Base-by-base conservation (phyloP, 2,113 vertebrate genomes). In the Barbus barbus region DNA sequence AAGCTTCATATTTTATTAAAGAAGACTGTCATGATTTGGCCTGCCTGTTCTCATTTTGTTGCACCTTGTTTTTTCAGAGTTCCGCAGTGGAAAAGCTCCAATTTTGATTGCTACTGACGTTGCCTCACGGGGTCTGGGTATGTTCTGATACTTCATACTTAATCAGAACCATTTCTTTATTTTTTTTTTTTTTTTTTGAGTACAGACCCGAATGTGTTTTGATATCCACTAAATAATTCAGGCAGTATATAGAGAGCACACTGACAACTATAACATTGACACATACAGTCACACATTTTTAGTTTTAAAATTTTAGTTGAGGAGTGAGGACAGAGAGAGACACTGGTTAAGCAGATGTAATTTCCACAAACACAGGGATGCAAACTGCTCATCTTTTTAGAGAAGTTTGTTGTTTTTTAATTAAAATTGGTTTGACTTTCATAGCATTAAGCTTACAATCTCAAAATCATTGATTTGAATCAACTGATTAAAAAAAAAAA, bases 81-180 rank as follows among this genome's bases (percentile, higher is more conserved):
- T 99, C 90, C 96, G 98, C 77, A 96, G 93, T 89, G 97, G 97
- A 90, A 99, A 99, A 95, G 97, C 98, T 90, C 98, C 98, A 16
- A 98, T 99, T 88, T 96, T 99, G 90, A 98, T 99, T 87, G 98
- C 98, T 90, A 99, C 98, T 1, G 98, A 99, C 85, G 98, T 99
- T 89, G 98, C 98, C 75, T 99, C 98, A 88, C 97, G 98, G 90
- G 98, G 98, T 95, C 95, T 99, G 96, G 98, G 98, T 99, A 98
- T 96, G 98, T 99, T 95, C 63, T 81, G 63, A 16, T 18, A 58
- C 31, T 48, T 48, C 13, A 48, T 74, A 9, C 24, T 48, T 4
- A 74, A n/a, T n/a, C n/a, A n/a, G n/a, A n/a, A n/a, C n/a, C 31
- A 31, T 22, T 22, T 69, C 65, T 65, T 1, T 9, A 41, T 53